These are phyloP conservation scores for Bradynema listronoti DNA, from an alignment of 1,140 invertebrate species.

Conservation along the genomic window DNA sequence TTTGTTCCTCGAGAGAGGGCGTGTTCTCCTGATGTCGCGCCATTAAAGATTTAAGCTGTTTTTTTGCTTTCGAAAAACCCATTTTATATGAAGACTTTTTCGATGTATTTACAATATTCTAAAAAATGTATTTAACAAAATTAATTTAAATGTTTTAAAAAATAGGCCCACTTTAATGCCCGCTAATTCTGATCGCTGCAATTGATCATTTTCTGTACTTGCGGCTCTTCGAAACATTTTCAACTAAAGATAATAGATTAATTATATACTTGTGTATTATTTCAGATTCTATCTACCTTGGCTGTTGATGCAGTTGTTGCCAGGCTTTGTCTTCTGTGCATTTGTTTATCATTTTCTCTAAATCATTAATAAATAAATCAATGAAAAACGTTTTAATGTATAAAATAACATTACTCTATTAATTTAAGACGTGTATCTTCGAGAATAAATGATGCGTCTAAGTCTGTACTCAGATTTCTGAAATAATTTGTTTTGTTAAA, in stretches of 20 bases:
- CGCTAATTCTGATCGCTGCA: slow-evolving; percentile 23
- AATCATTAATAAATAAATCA: no score
- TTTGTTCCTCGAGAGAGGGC: no score
- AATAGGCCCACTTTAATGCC: neutral
- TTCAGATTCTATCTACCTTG: slow-evolving; percentile 21
- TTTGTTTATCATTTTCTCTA: slow-evolving; percentile 34
- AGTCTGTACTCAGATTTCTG: no score
- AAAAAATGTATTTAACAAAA: neutral
- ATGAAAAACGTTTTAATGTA: slow-evolving; percentile 10
- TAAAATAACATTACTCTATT: slow-evolving; percentile 31
- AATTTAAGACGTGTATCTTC: slow-evolving; percentile 53
- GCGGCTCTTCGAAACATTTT: slow-evolving; percentile 51
- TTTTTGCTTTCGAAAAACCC: slow-evolving; percentile 53
- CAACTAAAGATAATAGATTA: slow-evolving; percentile 24
- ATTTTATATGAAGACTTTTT: slow-evolving; percentile 24
- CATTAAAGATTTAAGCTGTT: slow-evolving; percentile 56
- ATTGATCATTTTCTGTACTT: slow-evolving; percentile 47
- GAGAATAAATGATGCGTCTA: slow-evolving; percentile 56
- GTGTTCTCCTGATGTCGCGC: slow-evolving; percentile 24
- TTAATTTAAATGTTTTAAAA: neutral
- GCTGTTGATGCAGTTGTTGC: slow-evolving; percentile 49
- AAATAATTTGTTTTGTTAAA: no score
- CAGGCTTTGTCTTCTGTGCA: slow-evolving; percentile 48
- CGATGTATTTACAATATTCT: neutral
- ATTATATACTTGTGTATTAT: slow-evolving; percentile 10